These are phyloP conservation scores for Varanus salvator DNA, from an alignment of 2,113 vertebrate species.

Conservation along the genomic window DNA sequence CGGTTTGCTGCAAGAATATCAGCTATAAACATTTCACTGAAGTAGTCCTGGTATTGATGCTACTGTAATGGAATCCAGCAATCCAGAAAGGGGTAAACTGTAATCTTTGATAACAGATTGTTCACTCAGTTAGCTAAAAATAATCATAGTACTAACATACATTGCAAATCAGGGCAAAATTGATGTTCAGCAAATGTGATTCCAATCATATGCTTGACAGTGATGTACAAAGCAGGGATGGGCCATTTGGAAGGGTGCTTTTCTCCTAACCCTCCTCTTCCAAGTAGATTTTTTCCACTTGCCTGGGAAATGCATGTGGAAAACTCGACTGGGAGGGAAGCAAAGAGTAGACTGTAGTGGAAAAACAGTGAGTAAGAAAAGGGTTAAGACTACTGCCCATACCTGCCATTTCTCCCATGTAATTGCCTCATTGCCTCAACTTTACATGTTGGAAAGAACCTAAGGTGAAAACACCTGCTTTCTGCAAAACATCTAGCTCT, in stretches of 20 bases:
- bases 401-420: too few species aligned
- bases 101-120: not conserved
- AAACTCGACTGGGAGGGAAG: too few species aligned
- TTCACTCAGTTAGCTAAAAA: not conserved
- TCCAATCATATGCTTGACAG: not conserved
- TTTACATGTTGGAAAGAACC: too few species aligned
- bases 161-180: not conserved
- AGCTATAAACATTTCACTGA: not conserved
- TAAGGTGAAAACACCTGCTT: too few species aligned
- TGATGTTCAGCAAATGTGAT: too few species aligned
- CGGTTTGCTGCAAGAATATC: not conserved
- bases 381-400: too few species aligned
- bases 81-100: not conserved
- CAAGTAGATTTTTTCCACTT: too few species aligned
- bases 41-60: not conserved
- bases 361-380: too few species aligned
- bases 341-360: too few species aligned
- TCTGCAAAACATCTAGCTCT: too few species aligned
- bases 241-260: not conserved
- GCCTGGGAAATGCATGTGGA: too few species aligned
- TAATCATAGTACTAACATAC: not conserved
- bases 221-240: not conserved
- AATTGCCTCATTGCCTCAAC: too few species aligned
- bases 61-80: not conserved
- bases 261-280: not conserved